Conservation (phyloP, 2,113 vertebrate genomes). For the Procavia capensis region DNA sequence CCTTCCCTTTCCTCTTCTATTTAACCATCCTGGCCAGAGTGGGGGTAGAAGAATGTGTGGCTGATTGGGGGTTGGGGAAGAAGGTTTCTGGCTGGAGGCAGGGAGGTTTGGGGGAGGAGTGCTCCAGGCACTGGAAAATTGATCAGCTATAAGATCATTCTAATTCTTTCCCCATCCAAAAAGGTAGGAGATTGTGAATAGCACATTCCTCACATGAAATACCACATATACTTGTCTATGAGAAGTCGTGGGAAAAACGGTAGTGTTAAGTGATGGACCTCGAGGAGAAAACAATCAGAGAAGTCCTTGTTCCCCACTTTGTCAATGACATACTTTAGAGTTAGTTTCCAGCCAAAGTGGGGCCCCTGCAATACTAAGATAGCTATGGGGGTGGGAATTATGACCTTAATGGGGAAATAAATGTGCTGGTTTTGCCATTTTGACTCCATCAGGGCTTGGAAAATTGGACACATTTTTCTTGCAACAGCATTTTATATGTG, state of each 20-base stretch:
- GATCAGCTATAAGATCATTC: slow-evolving; percentile 52
- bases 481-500: slow-evolving; percentile 25
- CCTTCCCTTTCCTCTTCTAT: neutral
- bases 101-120: neutral
- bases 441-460: neutral
- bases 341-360: neutral
- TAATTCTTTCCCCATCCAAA: slow-evolving; percentile 26
- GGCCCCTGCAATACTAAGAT: neutral
- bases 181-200: slow-evolving; percentile 60
- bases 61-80: neutral
- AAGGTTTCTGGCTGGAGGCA: neutral
- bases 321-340: neutral
- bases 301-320: neutral
- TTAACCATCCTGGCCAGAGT: neutral
- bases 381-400: neutral
- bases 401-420: neutral
- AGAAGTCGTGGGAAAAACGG: neutral
- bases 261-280: neutral
- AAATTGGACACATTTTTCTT: neutral
- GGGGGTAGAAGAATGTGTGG: neutral
- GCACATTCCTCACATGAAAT: slow-evolving; percentile 21
- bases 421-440: neutral
- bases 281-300: neutral
- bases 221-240: slow-evolving; percentile 43
- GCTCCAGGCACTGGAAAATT: slow-evolving; percentile 27